These are phyloP conservation scores for Hypercompe scribonia DNA, from an alignment of 2,888 invertebrate genomes.

Conservation along the genomic window DNA sequence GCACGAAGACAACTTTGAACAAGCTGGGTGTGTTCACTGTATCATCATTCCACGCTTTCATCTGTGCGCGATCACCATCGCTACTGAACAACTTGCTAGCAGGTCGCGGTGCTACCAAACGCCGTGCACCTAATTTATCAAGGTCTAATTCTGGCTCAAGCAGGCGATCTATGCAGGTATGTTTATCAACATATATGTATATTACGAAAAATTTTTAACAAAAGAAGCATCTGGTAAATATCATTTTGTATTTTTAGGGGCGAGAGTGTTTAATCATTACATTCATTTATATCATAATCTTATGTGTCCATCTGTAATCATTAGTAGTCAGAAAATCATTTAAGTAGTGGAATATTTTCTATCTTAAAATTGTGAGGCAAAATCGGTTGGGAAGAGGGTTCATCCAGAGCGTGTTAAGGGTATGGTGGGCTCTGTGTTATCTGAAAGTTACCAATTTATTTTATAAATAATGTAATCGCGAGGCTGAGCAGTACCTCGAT, in stretches of 20 bases:
- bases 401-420: not conserved
- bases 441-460: too few species aligned
- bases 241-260: not conserved
- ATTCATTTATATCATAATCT: not conserved
- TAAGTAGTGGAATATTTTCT: not conserved
- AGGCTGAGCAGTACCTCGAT: not conserved
- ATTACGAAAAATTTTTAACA: not conserved
- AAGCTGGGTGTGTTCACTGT: conserved; percentile 99
- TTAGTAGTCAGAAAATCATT: not conserved
- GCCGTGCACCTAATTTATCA: conserved; percentile 95
- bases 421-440: not conserved
- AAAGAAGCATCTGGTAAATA: too few species aligned
- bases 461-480: not conserved
- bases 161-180: conserved; percentile 93
- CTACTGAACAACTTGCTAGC: conserved; percentile 96
- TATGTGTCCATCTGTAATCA: not conserved
- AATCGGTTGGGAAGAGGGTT: too few species aligned
- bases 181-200: not conserved
- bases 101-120: conserved; percentile 95
- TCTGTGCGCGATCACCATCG: conserved; percentile 98
- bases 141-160: conserved; percentile 96
- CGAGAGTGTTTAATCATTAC: too few species aligned
- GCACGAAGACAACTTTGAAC: conserved; percentile 97
- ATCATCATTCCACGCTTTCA: conserved; percentile 98
- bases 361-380: too few species aligned